phyloP scores from a whole-genome alignment of 2,797 vertebrate species.

The Mormyrops attenuatus region DNA sequence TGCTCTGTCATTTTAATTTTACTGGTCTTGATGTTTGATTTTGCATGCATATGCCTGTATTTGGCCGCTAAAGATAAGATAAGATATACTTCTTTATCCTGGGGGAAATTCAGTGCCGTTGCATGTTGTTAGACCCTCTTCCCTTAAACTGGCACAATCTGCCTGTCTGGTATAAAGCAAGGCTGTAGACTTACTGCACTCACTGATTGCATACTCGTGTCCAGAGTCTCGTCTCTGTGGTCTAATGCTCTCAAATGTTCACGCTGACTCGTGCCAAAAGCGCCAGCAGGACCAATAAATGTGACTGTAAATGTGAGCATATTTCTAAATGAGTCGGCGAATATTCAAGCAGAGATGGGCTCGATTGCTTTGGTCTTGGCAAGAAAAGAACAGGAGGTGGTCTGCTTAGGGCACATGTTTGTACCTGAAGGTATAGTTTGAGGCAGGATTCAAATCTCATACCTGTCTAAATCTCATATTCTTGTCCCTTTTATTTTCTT shows the following conservation, averaged over 20 bases:
- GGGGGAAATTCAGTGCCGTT: not conserved
- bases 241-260: not conserved
- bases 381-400: not conserved
- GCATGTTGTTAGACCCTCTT: not conserved
- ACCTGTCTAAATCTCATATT: not conserved
- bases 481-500: not conserved
- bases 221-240: not conserved
- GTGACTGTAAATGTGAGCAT: not conserved
- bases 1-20: not conserved
- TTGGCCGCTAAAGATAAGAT: not conserved
- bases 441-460: not conserved
- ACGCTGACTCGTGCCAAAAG: not conserved
- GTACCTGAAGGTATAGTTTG: not conserved
- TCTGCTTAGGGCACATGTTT: not conserved
- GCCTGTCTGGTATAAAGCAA: not conserved
- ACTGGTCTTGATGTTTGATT: not conserved
- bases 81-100: not conserved
- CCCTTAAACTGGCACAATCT: not conserved
- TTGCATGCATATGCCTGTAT: not conserved
- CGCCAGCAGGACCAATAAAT: not conserved
- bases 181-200: not conserved
- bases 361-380: conserved; percentile 7
- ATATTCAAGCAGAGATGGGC: not conserved
- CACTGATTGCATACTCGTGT: not conserved
- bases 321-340: not conserved